These are phyloP conservation scores for Saguinus imperator DNA, from an alignment of 2,113 vertebrate species.

Conservation along the genomic window DNA sequence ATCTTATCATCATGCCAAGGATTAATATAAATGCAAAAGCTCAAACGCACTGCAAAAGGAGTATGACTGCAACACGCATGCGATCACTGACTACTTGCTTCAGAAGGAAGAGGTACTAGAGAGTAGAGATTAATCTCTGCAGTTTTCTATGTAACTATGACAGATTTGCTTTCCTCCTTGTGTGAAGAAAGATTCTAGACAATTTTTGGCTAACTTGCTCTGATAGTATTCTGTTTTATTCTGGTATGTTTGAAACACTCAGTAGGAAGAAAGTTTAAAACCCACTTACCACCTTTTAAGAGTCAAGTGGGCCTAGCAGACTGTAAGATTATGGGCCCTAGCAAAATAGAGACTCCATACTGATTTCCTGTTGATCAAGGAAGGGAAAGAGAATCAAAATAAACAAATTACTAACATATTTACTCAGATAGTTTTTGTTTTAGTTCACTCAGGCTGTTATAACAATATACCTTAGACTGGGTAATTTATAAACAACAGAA, in stretches of 20 bases:
- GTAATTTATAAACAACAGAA: not conserved
- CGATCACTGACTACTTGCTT: not conserved
- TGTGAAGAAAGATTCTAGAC: not conserved
- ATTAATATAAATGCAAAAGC: not conserved
- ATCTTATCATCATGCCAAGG: not conserved
- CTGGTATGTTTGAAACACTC: slow-evolving; percentile 34
- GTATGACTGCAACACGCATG: not conserved
- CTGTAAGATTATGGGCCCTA: not conserved
- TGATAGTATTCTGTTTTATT: slow-evolving; percentile 28
- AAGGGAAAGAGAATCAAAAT: slow-evolving; percentile 42
- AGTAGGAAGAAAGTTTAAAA: not conserved
- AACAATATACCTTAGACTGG: not conserved
- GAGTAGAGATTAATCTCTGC: not conserved
- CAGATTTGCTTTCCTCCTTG: slow-evolving; percentile 32
- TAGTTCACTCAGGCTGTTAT: not conserved
- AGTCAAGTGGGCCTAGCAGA: not conserved
- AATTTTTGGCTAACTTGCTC: slow-evolving; percentile 24
- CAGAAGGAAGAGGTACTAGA: slow-evolving; percentile 25
- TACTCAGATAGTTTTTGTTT: not conserved
- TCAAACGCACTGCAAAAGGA: not conserved
- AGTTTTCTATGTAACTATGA: not conserved
- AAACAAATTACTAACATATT: slow-evolving; percentile 24
- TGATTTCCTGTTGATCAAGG: slow-evolving; percentile 43
- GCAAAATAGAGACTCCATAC: slow-evolving; percentile 14
- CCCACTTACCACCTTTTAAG: not conserved